A percentile compares a stretch with the other conserved stretches of the same genome.
phyloP scores from a whole-genome alignment of 2,797 vertebrate genomes.

The Arvicola amphibius region DNA sequence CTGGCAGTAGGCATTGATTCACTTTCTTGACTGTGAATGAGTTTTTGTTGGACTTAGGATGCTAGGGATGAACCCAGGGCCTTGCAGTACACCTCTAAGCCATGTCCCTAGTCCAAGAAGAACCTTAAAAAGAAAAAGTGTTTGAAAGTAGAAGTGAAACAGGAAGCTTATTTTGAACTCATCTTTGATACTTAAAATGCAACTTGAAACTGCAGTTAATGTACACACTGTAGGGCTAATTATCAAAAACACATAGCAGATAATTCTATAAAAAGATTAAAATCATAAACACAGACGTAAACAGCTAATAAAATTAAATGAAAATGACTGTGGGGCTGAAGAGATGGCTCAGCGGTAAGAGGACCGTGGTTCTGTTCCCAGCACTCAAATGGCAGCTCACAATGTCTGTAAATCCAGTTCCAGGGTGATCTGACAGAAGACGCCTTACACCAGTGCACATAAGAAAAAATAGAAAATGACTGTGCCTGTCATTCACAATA shows the following conservation, averaged over 20 bases:
- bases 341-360: too few species aligned
- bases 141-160: conserved; percentile 41
- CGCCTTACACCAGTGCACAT: too few species aligned
- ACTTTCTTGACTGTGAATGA: conserved; percentile 45
- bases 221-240: not conserved
- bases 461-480: conserved; percentile 10
- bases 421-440: too few species aligned
- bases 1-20: not conserved
- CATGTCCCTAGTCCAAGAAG: not conserved
- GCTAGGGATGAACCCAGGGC: not conserved
- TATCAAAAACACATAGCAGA: not conserved
- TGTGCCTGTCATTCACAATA: not conserved
- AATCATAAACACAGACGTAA: not conserved
- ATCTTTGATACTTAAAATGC: conserved; percentile 45
- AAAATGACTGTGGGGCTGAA: not conserved
- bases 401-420: too few species aligned
- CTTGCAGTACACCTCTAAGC: not conserved
- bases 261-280: conserved; percentile 48
- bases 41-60: not conserved
- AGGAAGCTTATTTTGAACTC: conserved; percentile 50
- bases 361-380: too few species aligned
- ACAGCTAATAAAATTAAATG: not conserved
- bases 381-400: too few species aligned
- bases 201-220: not conserved
- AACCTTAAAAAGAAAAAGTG: not conserved